A percentile compares a stretch with the other conserved stretches of the same genome.
phyloP scores from a whole-genome alignment of 2,888 invertebrate genomes.

The Plebejus argus region DNA sequence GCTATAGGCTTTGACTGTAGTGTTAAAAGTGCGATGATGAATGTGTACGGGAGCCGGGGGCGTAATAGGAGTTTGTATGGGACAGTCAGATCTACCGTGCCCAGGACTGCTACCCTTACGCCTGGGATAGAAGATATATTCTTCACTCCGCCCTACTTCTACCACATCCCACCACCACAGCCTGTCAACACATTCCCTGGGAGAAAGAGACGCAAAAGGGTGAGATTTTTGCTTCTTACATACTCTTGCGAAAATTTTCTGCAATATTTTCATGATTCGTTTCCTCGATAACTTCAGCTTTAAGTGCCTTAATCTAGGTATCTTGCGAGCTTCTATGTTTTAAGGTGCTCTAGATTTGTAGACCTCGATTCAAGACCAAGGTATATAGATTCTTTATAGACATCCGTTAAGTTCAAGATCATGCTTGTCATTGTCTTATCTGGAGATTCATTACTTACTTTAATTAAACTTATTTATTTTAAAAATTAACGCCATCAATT shows the following conservation, averaged over 20 bases:
- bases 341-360: neutral
- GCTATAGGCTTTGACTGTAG: slow-evolving; percentile 43
- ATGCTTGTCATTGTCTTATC: no score
- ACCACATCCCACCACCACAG: slow-evolving; percentile 71
- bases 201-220: slow-evolving; percentile 72
- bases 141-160: slow-evolving; percentile 69
- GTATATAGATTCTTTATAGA: no score
- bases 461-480: neutral
- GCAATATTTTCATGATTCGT: neutral
- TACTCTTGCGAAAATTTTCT: neutral
- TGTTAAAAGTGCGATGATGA: slow-evolving; percentile 55
- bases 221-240: slow-evolving; percentile 43
- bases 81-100: slow-evolving; percentile 69
- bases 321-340: neutral
- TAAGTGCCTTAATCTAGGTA: no score
- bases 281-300: neutral
- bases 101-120: slow-evolving; percentile 59
- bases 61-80: slow-evolving; percentile 67
- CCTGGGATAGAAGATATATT: slow-evolving; percentile 60
- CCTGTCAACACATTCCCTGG: slow-evolving; percentile 73
- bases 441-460: neutral
- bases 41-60: slow-evolving; percentile 63
- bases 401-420: no score
- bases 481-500: neutral
- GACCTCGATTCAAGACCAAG: neutral